These are phyloP conservation scores for Sipha flava DNA, from an alignment of 1,140 invertebrate species.

Conservation along the genomic window DNA sequence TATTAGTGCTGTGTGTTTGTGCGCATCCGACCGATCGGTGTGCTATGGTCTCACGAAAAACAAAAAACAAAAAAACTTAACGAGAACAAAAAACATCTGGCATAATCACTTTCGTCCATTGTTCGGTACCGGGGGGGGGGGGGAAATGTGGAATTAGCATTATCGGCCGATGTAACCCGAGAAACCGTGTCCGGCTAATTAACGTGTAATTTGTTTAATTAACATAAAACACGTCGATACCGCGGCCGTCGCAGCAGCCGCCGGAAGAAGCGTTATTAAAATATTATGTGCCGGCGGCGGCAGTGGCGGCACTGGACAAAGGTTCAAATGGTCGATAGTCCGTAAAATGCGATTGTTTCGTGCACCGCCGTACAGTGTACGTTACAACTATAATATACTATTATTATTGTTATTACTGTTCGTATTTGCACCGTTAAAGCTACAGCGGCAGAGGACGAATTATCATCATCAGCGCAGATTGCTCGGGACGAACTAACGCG, in stretches of 20 bases:
- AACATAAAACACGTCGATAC: slow-evolving; percentile 19
- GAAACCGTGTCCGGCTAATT: slow-evolving; percentile 29
- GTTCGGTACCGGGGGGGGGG: not conserved
- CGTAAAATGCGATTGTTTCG: no score
- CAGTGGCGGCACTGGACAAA: slow-evolving; percentile 4
- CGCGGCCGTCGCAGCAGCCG: not conserved
- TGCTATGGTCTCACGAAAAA: not conserved
- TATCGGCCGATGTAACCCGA: slow-evolving; percentile 1
- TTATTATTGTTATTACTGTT: no score
- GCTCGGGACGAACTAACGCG: no score
- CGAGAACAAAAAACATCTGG: not conserved
- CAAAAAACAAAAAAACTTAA: not conserved
- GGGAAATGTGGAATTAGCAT: not conserved
- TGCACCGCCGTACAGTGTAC: no score
- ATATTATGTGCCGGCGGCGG: not conserved
- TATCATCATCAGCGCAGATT: no score
- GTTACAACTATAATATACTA: no score
- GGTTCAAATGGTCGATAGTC: not conserved
- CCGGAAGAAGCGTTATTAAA: slow-evolving; percentile 23
- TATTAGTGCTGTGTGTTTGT: not conserved
- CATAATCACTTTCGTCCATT: not conserved
- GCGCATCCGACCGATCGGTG: not conserved
- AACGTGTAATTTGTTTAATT: slow-evolving; percentile 30
- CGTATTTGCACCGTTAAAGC: no score
- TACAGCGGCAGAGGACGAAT: no score